Evolutionary conservation across 2,797 vertebrate species (phyloP).

Genomic region (Characodon lateralis): DNA sequence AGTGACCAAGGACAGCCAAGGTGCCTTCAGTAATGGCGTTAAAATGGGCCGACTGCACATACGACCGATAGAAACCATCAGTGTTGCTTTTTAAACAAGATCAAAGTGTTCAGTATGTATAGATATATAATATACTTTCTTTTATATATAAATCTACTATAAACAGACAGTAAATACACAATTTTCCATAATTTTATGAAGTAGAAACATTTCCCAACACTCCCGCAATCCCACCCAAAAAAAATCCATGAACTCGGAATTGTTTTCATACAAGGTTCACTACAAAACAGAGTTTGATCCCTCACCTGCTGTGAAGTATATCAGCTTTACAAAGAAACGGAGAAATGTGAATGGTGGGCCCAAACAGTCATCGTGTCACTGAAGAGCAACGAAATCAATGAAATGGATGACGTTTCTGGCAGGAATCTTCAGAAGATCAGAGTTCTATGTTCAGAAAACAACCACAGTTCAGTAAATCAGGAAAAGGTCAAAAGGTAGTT

Average conservation of each 20-base stretch:
- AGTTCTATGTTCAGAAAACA: conserved; percentile 66
- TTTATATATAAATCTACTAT: conserved; percentile 89
- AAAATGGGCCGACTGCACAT: conserved; percentile 29
- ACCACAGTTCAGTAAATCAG: conserved; percentile 51
- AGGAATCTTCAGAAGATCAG: conserved; percentile 58
- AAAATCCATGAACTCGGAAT: conserved; percentile 51
- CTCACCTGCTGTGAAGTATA: conserved; percentile 59
- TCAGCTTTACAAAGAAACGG: conserved; percentile 74
- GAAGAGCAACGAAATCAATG: conserved; percentile 6
- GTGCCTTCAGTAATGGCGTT: conserved; percentile 69
- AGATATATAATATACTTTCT: conserved; percentile 82
- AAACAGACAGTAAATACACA: conserved; percentile 88
- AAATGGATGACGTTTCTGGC: conserved; percentile 54
- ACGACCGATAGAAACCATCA: conserved; percentile 65
- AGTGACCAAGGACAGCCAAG: conserved; percentile 63
- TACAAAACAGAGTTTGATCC: conserved; percentile 40
- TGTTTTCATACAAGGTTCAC: conserved; percentile 34
- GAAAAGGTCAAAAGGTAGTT: conserved; percentile 75
- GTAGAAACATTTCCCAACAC: conserved; percentile 78
- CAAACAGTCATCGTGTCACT: conserved; percentile 49
- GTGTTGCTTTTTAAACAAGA: conserved; percentile 76
- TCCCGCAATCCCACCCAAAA: conserved; percentile 22
- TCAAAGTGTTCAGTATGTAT: conserved; percentile 74
- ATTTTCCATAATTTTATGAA: conserved; percentile 84
- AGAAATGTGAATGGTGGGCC: conserved; percentile 27